These are phyloP conservation scores for Cyrtonyx montezumae DNA, from an alignment of 2,113 vertebrate species.

Conservation along the genomic window DNA sequence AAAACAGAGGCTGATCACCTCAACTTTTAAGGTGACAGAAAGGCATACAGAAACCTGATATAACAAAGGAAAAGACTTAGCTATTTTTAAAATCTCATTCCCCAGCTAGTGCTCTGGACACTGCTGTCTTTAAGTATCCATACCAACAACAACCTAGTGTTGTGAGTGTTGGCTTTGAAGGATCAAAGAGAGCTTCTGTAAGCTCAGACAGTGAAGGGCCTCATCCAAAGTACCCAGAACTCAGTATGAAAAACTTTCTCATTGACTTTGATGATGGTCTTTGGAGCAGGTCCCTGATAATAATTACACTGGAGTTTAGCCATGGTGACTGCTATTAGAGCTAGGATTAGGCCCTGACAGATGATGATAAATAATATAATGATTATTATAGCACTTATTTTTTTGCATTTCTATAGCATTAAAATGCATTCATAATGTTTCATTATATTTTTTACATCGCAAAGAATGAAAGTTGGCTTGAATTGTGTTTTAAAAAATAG, in stretches of 20 bases:
- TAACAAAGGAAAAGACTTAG: background rate
- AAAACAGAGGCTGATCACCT: background rate
- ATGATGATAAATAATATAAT: slow-evolving; percentile 43
- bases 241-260: slow-evolving; percentile 26
- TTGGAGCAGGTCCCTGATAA: slow-evolving; percentile 49
- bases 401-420: slow-evolving; percentile 62
- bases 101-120: background rate
- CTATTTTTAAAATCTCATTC: background rate
- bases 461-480: slow-evolving; percentile 59
- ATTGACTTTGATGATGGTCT: slow-evolving; percentile 20
- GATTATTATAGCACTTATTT: slow-evolving; percentile 51
- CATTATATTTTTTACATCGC: slow-evolving; percentile 62
- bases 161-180: background rate
- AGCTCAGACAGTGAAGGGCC: background rate
- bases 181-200: background rate
- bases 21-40: background rate
- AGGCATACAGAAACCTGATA: background rate
- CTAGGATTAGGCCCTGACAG: slow-evolving; percentile 32
- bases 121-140: background rate
- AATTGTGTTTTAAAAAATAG: slow-evolving; percentile 57
- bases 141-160: background rate
- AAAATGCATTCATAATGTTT: slow-evolving; percentile 57
- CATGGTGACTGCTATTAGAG: slow-evolving; percentile 14
- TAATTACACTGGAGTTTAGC: slow-evolving; percentile 34
- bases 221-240: background rate